These are phyloP conservation scores for Drosophila mercatorum DNA, from an alignment of 2,888 invertebrate species.

Conservation along the genomic window DNA sequence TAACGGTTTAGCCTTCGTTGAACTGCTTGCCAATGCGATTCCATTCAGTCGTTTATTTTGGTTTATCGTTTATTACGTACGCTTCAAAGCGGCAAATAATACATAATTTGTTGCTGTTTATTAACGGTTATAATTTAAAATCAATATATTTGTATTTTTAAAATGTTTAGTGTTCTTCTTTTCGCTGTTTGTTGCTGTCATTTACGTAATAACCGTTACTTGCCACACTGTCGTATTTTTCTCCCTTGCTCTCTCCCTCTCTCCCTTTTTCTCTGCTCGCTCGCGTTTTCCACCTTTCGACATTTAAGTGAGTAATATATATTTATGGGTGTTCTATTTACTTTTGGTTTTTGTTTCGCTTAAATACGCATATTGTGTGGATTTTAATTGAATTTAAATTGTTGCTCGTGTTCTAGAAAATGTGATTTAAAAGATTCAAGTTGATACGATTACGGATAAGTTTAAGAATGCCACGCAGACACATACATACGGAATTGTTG, in stretches of 20 bases:
- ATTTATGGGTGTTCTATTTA: slow-evolving; percentile 10
- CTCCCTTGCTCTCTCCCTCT: background rate
- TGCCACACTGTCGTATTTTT: background rate
- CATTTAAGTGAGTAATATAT: slow-evolving; percentile 46
- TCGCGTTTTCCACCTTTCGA: slow-evolving; percentile 31
- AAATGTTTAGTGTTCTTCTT: slow-evolving; percentile 25
- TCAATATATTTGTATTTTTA: slow-evolving; percentile 25
- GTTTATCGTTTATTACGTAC: slow-evolving; percentile 64
- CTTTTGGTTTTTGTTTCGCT: slow-evolving; percentile 36
- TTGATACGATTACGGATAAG: slow-evolving; percentile 11
- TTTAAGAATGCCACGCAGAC: slow-evolving; percentile 33
- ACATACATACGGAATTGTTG: slow-evolving; percentile 31
- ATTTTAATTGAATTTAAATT: slow-evolving; percentile 25
- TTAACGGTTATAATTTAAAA: slow-evolving; percentile 56
- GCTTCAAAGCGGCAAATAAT: slow-evolving; percentile 67
- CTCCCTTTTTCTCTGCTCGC: background rate
- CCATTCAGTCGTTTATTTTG: slow-evolving; percentile 17
- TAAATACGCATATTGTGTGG: slow-evolving; percentile 35
- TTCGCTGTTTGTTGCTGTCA: slow-evolving; percentile 22
- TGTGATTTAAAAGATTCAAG: slow-evolving; percentile 29
- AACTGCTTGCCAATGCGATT: background rate
- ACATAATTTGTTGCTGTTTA: slow-evolving; percentile 55
- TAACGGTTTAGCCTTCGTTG: background rate
- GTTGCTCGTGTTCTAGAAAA: slow-evolving; percentile 15
- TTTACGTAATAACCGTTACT: slow-evolving; percentile 28